phyloP scores from a whole-genome alignment of 2,888 invertebrate genomes.

The Laothoe populi region DNA sequence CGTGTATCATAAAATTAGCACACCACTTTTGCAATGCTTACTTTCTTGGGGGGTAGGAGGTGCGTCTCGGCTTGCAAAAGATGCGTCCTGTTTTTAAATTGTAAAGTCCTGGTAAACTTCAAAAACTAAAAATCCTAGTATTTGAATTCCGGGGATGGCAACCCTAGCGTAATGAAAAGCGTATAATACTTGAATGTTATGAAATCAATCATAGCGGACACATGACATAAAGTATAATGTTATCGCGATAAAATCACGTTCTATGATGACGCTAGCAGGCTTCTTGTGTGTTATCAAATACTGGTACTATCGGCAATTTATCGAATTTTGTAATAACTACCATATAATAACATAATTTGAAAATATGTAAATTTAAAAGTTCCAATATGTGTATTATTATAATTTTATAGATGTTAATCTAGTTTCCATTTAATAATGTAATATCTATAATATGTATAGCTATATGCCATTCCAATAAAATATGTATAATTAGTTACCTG shows the following conservation, averaged over 20 bases:
- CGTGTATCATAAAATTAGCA: too few relatives aligned
- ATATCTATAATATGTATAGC: not conserved
- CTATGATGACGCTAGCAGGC: constrained; percentile 2
- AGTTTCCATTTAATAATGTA: constrained; percentile 3
- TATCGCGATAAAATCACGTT: constrained; percentile 25
- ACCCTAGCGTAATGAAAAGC: constrained; percentile 30
- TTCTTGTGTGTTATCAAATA: not conserved
- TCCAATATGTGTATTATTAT: not conserved
- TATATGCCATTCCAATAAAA: not conserved
- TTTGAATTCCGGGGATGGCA: too few relatives aligned
- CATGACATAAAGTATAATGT: constrained; percentile 22
- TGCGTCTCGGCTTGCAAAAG: too few relatives aligned
- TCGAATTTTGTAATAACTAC: not conserved
- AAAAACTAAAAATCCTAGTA: too few relatives aligned
- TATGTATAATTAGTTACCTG: not conserved
- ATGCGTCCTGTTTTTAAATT: too few relatives aligned
- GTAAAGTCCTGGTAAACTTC: too few relatives aligned
- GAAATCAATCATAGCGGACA: constrained; percentile 40
- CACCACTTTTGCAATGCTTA: too few relatives aligned
- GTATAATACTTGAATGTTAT: constrained; percentile 34
- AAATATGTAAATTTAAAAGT: constrained; percentile 3
- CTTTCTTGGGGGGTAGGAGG: too few relatives aligned
- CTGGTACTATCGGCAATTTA: not conserved
- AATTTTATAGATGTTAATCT: not conserved
- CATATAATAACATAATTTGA: constrained; percentile 10